These are phyloP conservation scores for Lagorchestes hirsutus DNA, from an alignment of 2,797 vertebrate genomes.

Conservation along the genomic window DNA sequence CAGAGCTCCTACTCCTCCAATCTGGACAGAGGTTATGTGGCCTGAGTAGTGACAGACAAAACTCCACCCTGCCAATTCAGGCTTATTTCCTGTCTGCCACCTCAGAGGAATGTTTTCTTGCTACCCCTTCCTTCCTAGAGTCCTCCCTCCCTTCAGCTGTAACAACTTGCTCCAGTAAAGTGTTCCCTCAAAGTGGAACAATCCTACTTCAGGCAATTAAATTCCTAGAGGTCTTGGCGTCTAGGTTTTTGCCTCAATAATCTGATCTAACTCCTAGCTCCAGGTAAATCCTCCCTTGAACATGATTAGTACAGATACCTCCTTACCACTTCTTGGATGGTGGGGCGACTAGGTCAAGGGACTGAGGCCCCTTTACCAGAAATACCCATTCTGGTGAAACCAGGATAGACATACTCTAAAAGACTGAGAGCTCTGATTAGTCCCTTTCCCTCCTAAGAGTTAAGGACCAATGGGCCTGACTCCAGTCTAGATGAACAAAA, in stretches of 20 bases:
- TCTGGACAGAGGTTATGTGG: not conserved
- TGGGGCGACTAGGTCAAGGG: not conserved
- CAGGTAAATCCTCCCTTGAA: not conserved
- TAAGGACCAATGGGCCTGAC: not conserved
- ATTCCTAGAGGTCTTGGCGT: not conserved
- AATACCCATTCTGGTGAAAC: not conserved
- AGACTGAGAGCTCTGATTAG: not conserved
- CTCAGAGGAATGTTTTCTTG: not conserved
- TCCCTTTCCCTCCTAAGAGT: not conserved
- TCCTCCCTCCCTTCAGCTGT: not conserved
- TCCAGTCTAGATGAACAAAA: not conserved
- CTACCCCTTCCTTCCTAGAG: not conserved
- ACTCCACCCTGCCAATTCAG: not conserved
- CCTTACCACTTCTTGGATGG: not conserved
- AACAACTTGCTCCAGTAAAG: not conserved
- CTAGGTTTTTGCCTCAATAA: not conserved
- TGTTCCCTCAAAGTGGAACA: not conserved
- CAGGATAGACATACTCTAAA: not conserved
- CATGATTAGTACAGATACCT: not conserved
- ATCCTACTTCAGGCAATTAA: not conserved
- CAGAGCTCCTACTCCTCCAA: not conserved
- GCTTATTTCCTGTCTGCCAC: not conserved
- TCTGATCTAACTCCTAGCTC: not conserved
- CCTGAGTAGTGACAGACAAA: not conserved
- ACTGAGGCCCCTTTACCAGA: not conserved